phyloP scores from a whole-genome alignment of 2,888 invertebrate genomes.

The Copidosoma aretas region DNA sequence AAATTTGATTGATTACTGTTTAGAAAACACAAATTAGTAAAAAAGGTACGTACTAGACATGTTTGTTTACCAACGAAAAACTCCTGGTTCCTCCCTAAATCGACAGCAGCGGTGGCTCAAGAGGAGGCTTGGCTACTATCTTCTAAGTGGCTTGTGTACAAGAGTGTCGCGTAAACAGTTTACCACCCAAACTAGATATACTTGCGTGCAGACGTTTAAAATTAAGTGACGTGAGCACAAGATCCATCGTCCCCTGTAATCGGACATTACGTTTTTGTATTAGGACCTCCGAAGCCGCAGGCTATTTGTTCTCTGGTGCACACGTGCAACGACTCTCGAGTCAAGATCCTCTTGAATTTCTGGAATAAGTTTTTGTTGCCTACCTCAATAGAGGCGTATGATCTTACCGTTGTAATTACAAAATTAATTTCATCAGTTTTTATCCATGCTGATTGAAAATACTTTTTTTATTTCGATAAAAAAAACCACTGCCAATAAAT shows the following conservation, averaged over 20 bases:
- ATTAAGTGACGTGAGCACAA: background rate
- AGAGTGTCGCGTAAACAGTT: background rate
- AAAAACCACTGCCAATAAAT: no score
- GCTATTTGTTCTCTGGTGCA: conserved; percentile 37
- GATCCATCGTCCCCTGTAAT: conserved; percentile 43
- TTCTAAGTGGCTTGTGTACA: background rate
- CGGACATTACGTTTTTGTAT: conserved; percentile 48
- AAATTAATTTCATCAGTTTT: no score
- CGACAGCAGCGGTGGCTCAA: background rate
- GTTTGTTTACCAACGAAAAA: no score
- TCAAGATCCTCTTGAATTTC: conserved; percentile 22
- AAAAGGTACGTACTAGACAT: no score
- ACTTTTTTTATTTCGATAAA: no score
- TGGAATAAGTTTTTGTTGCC: conserved; percentile 30
- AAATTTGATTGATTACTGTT: background rate
- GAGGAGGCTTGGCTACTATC: background rate
- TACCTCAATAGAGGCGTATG: background rate
- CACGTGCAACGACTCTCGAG: conserved; percentile 46
- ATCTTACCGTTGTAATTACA: no score
- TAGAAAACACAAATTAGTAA: background rate
- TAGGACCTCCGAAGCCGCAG: conserved; percentile 40
- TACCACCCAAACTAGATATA: background rate
- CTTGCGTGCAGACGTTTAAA: background rate
- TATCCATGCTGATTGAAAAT: no score
- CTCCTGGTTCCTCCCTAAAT: no score